phyloP scores from a whole-genome alignment of 2,797 vertebrate species.

The Rhinichthys osculus region DNA sequence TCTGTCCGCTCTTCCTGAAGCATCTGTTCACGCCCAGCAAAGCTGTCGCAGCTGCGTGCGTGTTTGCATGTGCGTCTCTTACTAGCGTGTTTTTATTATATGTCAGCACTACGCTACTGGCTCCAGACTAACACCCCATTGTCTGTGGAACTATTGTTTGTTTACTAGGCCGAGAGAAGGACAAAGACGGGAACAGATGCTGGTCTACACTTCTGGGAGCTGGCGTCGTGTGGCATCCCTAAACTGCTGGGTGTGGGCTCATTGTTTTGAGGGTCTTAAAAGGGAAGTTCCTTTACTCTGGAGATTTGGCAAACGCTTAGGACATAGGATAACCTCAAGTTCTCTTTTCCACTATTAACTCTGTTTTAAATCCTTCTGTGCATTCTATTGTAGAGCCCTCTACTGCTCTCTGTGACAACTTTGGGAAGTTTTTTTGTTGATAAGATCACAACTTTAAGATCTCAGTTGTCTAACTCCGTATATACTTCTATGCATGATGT shows the following conservation, averaged over 20 bases:
- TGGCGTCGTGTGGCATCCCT: constrained; percentile 59
- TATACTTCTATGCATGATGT: too few relatives aligned
- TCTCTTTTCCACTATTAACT: too few relatives aligned
- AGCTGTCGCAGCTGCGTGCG: constrained; percentile 36
- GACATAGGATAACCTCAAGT: neutral
- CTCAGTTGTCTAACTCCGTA: too few relatives aligned
- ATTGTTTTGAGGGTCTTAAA: constrained; percentile 53
- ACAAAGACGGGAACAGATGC: constrained; percentile 59
- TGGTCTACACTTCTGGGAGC: constrained; percentile 45
- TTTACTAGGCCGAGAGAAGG: constrained; percentile 56
- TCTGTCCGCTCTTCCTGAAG: constrained; percentile 51
- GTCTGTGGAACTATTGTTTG: constrained; percentile 60
- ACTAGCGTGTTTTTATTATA: constrained; percentile 51
- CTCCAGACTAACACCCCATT: constrained; percentile 59
- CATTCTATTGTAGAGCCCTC: too few relatives aligned
- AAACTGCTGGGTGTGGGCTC: constrained; percentile 49
- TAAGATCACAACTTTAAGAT: too few relatives aligned
- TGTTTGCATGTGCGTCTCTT: constrained; percentile 34
- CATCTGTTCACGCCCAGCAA: constrained; percentile 28
- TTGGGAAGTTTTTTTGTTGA: too few relatives aligned
- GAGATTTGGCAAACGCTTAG: neutral
- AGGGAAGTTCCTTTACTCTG: constrained; percentile 17
- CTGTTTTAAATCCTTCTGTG: too few relatives aligned
- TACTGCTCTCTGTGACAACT: too few relatives aligned
- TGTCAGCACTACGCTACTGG: constrained; percentile 40